Evolutionary conservation across 2,797 vertebrate species (phyloP), one percentile per base, ranked within the genome.

Genomic region (Myripristis murdjan): DNA sequence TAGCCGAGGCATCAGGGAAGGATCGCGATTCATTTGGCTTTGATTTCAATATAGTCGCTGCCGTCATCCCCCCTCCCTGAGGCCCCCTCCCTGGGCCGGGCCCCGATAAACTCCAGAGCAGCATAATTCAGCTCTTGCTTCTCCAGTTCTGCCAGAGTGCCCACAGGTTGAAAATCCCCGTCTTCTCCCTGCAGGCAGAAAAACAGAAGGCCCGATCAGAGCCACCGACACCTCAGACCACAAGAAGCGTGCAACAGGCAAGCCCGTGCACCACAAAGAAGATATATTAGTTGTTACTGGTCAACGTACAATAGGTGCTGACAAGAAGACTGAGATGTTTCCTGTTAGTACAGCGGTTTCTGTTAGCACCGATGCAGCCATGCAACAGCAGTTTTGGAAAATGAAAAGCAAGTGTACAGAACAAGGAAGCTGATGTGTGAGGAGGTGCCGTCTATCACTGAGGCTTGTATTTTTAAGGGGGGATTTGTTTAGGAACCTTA

Each of bases 11-110:
- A 91, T 95, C 93, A 95, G 94, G 94, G 94, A 94, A 95, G 94
- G 91, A 95, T 94, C 20, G 92, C 92, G 90, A 89, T 93, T 95
- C 94, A 95, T 95, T 95, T 95, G 87, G 94, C 87, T 91, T 95
- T 95, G 87, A 95, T 95, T 90, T 95, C 94, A 57, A 90, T 89
- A 83, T 95, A 95, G 90, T 93, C 94, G 89, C 91, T 91, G 89
- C 90, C 90, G 24, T 95, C 94, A 88, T 95, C 94, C 84, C 90
- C 92, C 89, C 92, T 91, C 87, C 93, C 94, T 69, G 92, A 84
- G 64, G 84, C 86, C 73, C 91, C 94, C 62, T 93, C 93, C 83
- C 93, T 92, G 78, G 92, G 76, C 80, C 93, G 86, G 75, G 85
- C 89, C 75, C 94, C 89, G 15, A 90, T 85, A 71, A 95, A 94